Percentiles rank a stretch among this genome's conserved stretches.
These are phyloP conservation scores for Oikopleura dioica DNA, from an alignment of 23 tunicate genomes.

Conservation along the genomic window DNA sequence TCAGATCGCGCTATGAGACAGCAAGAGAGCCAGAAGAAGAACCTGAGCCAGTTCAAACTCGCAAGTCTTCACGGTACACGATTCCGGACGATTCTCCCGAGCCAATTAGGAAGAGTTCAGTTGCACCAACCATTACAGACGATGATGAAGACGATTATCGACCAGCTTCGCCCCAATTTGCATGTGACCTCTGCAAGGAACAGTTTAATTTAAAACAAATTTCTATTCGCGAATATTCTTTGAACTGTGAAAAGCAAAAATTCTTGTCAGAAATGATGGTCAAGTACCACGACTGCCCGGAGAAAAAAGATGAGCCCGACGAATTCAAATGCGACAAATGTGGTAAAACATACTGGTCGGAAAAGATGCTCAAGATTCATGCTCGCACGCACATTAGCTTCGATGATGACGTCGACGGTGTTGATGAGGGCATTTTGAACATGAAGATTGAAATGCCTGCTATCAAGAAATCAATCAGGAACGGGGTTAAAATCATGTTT, in stretches of 20 bases:
- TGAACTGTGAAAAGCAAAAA: no score
- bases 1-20: no score
- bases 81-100: background rate
- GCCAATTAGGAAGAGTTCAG: background rate
- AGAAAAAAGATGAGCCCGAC: background rate
- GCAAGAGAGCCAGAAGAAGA: background rate
- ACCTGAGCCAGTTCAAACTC: background rate
- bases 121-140: background rate
- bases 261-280: conserved; percentile 9
- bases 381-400: background rate
- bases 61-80: background rate
- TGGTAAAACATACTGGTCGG: conserved; percentile 13
- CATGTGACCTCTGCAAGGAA: no score
- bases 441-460: conserved; percentile 8
- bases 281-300: conserved; percentile 6
- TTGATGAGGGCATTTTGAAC: background rate
- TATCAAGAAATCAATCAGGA: background rate
- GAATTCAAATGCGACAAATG: background rate
- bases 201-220: no score
- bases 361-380: conserved; percentile 6
- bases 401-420: background rate
- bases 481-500: no score
- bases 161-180: no score
- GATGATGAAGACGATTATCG: background rate
- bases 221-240: no score